Conservation (phyloP, 2,797 vertebrate genomes). For the Lagorchestes hirsutus region DNA sequence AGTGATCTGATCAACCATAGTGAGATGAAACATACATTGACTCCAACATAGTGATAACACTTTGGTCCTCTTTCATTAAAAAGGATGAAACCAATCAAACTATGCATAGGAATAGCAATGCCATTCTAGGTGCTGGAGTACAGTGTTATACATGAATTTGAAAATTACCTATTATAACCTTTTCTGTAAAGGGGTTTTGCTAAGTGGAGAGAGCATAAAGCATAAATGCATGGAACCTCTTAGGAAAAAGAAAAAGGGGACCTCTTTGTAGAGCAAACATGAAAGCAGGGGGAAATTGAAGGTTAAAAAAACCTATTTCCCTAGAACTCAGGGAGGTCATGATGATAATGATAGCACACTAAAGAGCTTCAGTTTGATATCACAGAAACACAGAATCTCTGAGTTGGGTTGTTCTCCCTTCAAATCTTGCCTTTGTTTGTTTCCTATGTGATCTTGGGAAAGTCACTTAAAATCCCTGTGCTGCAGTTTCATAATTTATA, state of each 20-base stretch:
- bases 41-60: not conserved
- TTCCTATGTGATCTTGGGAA: not conserved
- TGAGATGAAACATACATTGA: not conserved
- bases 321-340: not conserved
- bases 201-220: not conserved
- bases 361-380: not conserved
- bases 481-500: not conserved
- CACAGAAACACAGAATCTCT: not conserved
- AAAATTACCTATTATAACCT: not conserved
- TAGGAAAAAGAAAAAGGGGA: not conserved
- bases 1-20: not conserved
- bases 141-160: not conserved
- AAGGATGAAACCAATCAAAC: not conserved
- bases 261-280: not conserved
- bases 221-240: not conserved
- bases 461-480: not conserved
- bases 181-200: not conserved
- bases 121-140: not conserved
- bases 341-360: not conserved
- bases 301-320: not conserved
- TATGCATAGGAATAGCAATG: not conserved
- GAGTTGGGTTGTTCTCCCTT: not conserved
- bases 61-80: not conserved
- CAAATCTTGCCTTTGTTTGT: not conserved
- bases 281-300: not conserved